Base-by-base conservation (phyloP, 2,888 invertebrate genomes). In the Lutraria lutraria region DNA sequence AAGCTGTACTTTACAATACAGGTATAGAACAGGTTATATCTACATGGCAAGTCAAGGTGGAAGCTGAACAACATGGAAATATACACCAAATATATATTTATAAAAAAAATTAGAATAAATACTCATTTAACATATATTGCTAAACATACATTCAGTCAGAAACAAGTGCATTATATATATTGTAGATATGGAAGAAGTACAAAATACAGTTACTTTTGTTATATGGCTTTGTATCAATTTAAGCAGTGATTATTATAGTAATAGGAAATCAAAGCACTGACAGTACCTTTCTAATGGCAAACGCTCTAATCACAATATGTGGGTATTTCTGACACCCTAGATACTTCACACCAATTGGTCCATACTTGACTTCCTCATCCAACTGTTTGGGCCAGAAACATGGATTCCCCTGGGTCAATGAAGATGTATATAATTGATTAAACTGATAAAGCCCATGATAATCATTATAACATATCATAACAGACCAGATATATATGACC, bases 381-480 rank as follows among this genome's bases (percentile, higher is more conserved):
- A 94, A 85, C 63, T 93, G 93, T 60, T 93, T 94, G 29, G 96
- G 96, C 96, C 96, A 96, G 91, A 96, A 96, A n/a, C 95, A 92
- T 43, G 96, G 96, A 89, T 94, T 95, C 72, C 87, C 93, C 96
- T 96, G 16, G 90, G 93, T 83, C 43, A 85, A 60, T 2, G 53
- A 52, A 43, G 43, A 43, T 43, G 2, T 43, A 43, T 43, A 43
- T 43, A 43, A 43, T 8, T 43, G 43, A 43, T 43, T 43, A 43
- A 43, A 43, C 43, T 43, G 43, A 43, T n/a, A n/a, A n/a, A n/a
- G n/a, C n/a, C n/a, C n/a, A n/a, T 25, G 25, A 10, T 21, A 68
- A n/a, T 60, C 43, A 43, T 43, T 43, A 43, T 43, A 43, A 4
- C 2, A 4, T 43, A 4, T 43, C 43, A 43, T 43, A 43, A n/a